Base-by-base conservation (phyloP, 2,888 invertebrate genomes). In the Arrhopalites spinosus region DNA sequence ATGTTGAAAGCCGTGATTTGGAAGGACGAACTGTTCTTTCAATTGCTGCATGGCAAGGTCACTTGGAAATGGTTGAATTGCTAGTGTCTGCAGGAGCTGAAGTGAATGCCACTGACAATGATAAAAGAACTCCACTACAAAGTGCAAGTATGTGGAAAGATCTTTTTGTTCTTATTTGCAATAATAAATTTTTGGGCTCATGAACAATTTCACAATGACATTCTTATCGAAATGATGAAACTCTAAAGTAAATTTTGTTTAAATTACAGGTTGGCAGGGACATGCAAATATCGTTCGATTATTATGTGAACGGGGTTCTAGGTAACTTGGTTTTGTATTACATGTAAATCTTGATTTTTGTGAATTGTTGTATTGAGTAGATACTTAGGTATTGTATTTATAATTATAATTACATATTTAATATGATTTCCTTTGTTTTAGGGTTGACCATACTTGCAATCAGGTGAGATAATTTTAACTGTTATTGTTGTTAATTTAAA, bases 201-300 rank as follows among this genome's bases (percentile, higher is more conserved):
- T n/a, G n/a, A n/a, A n/a, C n/a, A n/a, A n/a, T n/a, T n/a, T n/a
- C n/a, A n/a, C n/a, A n/a, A n/a, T n/a, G n/a, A n/a, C n/a, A n/a
- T n/a, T n/a, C n/a, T n/a, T n/a, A n/a, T n/a, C n/a, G n/a, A n/a
- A n/a, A n/a, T n/a, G n/a, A n/a, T n/a, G n/a, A n/a, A n/a, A n/a
- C n/a, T n/a, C n/a, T n/a, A n/a, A n/a, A n/a, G n/a, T n/a, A n/a
- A n/a, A n/a, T n/a, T n/a, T n/a, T n/a, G n/a, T n/a, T n/a, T n/a
- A n/a, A n/a, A n/a, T n/a, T n/a, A n/a, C n/a, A n/a, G n/a, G n/a
- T 71, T 97, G 97, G 97, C 94, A 97, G 85, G 97, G 97, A 0
- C 94, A 97, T 84, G 90, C 91, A 53, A 89, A 90, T 68, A 94
- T 94, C 56, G 94, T 97, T 80, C 89, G 91, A 76, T 87, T 95